Evolutionary conservation across 2,113 vertebrate genomes (phyloP).

Genomic region (Dendrocopos noguchii): DNA sequence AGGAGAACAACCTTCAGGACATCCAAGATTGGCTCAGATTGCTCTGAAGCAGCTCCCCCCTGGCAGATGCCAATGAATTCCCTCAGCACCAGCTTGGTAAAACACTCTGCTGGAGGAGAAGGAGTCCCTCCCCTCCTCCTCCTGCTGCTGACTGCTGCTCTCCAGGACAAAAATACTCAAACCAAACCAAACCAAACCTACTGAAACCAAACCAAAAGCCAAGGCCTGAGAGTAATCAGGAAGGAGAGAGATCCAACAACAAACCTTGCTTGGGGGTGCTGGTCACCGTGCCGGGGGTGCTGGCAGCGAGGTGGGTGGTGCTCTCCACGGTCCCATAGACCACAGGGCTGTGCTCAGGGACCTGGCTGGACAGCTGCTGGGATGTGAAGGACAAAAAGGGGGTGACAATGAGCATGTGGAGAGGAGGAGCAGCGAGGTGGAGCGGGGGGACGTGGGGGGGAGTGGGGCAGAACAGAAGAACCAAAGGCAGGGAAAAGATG

Average conservation of each 20-base stretch:
- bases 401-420: slow-evolving; percentile 80
- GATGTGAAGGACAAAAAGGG: slow-evolving; percentile 88
- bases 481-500: neutral
- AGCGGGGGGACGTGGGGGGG: slow-evolving; percentile 9
- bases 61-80: slow-evolving; percentile 35
- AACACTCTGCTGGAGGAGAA: neutral
- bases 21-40: neutral
- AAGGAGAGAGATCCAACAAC: slow-evolving; percentile 55
- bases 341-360: slow-evolving; percentile 84
- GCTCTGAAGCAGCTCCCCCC: slow-evolving; percentile 9
- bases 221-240: neutral
- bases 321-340: slow-evolving; percentile 79
- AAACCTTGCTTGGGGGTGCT: slow-evolving; percentile 84
- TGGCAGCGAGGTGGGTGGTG: slow-evolving; percentile 72
- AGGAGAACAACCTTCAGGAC: neutral
- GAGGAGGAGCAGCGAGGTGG: slow-evolving; percentile 69
- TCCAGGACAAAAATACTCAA: neutral
- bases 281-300: slow-evolving; percentile 60
- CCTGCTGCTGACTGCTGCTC: neutral
- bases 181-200: neutral
- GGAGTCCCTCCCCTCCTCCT: neutral
- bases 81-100: slow-evolving; percentile 29
- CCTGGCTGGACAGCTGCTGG: slow-evolving; percentile 92
- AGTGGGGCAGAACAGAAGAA: neutral
- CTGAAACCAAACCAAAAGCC: neutral